Base-by-base conservation (phyloP, 2,113 vertebrate species). In the Centrocercus urophasianus region DNA sequence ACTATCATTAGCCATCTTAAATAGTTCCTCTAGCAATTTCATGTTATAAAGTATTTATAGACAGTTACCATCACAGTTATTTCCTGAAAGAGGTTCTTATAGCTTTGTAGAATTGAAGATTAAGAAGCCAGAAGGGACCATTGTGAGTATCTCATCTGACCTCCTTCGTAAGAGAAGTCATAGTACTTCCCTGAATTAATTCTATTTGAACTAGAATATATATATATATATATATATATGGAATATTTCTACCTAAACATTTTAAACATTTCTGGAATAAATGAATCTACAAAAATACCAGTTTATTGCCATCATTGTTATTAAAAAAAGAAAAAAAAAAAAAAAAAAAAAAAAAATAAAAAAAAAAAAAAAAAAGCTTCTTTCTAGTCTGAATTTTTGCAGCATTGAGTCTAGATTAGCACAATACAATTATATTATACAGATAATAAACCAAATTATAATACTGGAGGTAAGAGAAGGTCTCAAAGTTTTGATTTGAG, bases 31-130 rank as follows among this genome's bases (percentile, higher is more conserved):
- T 67, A 93, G 92, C 93, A 94, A 94, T 96, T 94, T 96, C 72
- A 71, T 83, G 69, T 90, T 95, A 96, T 96, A 92, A 94, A 95
- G 90, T 96, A 96, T 95, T 95, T 96, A 94, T 95, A 94, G 95
- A 93, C 20, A 95, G 92, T 93, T 87, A 88, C 83, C n/a, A 89
- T 93, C 72, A 85, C 45, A 90, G 91, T 95, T 91, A 91, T 91
- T 89, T 96, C 92, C 83, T 93, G 63, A 73, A 89, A 96, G 54
- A 88, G n/a, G 85, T 93, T 96, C 67, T 65, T 93, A 87, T 61
- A 87, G 59, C 71, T 91, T 93, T 22, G 1, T 81, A 77, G 60
- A 4, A 94, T 90, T 83, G 64, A 69, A 83, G 77, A 78, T 90
- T 89, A 91, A 71, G 74, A 87, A 93, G 66, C 70, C 81, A 92